These are phyloP conservation scores for Ormia ochracea DNA, from an alignment of 2,888 invertebrate genomes.

Conservation along the genomic window DNA sequence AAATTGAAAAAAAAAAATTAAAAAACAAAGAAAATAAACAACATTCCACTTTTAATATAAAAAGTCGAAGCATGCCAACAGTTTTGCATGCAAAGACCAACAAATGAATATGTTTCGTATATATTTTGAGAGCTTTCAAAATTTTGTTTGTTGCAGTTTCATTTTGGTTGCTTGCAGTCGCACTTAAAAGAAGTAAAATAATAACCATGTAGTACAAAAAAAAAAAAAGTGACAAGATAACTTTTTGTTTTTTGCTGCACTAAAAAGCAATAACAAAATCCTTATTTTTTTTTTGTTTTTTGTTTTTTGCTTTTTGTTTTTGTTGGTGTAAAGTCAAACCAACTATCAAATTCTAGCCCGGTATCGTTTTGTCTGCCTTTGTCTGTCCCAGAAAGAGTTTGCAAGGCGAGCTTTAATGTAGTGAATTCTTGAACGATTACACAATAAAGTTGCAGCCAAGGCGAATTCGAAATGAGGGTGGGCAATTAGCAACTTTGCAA, in stretches of 20 bases:
- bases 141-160: constrained; percentile 23
- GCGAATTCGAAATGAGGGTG: too few species aligned
- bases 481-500: too few species aligned
- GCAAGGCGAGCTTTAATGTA: constrained; percentile 11
- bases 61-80: background rate
- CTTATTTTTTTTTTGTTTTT: background rate
- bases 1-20: background rate
- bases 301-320: too few species aligned
- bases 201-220: constrained; percentile 20
- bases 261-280: constrained; percentile 45
- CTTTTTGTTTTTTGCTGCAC: constrained; percentile 48
- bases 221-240: constrained; percentile 17
- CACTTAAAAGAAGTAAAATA: constrained; percentile 30
- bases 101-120: background rate
- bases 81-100: constrained; percentile 34
- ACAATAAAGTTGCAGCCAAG: too few species aligned
- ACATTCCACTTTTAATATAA: constrained; percentile 51
- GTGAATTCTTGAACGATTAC: background rate
- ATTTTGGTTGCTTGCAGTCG: constrained; percentile 20
- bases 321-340: background rate
- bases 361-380: constrained; percentile 27
- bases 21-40: constrained; percentile 12
- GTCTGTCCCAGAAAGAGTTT: background rate
- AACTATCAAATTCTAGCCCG: constrained; percentile 59
- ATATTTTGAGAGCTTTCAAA: constrained; percentile 50